Percentiles rank a stretch among this genome's conserved stretches.
Evolutionary conservation across 2,113 vertebrate species (phyloP).

Genomic region (Garra rufa): DNA sequence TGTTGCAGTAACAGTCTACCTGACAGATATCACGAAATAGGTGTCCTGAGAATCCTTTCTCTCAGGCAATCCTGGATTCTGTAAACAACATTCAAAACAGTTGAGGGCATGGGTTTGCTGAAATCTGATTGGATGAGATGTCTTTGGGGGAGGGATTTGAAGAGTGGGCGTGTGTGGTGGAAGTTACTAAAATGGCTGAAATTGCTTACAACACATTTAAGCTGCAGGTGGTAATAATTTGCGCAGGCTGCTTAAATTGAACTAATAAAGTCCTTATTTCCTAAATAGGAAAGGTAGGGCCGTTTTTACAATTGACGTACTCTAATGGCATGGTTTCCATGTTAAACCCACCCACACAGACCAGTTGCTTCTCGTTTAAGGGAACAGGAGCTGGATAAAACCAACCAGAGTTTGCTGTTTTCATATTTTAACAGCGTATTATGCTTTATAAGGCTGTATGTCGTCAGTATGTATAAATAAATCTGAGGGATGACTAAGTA

Average conservation of each 20-base stretch:
- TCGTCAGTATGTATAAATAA: not conserved
- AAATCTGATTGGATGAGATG: not conserved
- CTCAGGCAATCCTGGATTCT: not conserved
- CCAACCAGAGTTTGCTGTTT: not conserved
- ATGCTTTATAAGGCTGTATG: not conserved
- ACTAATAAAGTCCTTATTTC: constrained; percentile 23
- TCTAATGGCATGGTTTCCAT: constrained; percentile 4
- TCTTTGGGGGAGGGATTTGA: not conserved
- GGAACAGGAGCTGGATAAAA: not conserved
- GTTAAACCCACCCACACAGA: constrained; percentile 2
- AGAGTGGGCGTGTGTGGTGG: not conserved
- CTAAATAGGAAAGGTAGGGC: constrained; percentile 14
- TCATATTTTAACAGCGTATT: not conserved
- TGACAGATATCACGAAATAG: not conserved
- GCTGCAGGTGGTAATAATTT: constrained; percentile 16
- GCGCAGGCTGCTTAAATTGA: not conserved
- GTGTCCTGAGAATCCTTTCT: not conserved
- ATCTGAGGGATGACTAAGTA: not conserved
- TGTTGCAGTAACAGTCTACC: too few species aligned
- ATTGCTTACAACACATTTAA: constrained; percentile 16
- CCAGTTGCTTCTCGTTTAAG: not conserved
- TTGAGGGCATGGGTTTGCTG: not conserved
- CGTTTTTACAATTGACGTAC: not conserved
- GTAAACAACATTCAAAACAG: not conserved
- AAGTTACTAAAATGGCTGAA: not conserved